Evolutionary conservation across 1,140 invertebrate species (phyloP).

Genomic region (Notospermus geniculatus): DNA sequence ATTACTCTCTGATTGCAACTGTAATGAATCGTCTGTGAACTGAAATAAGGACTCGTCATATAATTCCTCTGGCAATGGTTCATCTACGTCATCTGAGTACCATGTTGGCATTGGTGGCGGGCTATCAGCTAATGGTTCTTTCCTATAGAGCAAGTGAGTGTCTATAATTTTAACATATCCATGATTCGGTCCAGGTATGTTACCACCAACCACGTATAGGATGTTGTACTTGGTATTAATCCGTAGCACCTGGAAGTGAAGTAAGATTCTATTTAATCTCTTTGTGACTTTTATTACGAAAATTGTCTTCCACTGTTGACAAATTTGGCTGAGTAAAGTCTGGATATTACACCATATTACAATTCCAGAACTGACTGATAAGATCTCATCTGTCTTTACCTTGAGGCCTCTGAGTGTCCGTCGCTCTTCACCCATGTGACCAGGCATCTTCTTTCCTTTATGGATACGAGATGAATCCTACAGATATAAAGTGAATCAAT

Average conservation of each 20-base stretch:
- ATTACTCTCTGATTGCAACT: constrained; percentile 61
- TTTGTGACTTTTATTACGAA: too few species aligned
- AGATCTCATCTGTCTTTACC: constrained; percentile 56
- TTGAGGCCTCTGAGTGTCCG: constrained; percentile 70
- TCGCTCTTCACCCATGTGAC: constrained; percentile 86
- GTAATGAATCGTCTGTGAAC: constrained; percentile 69
- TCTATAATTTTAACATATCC: constrained; percentile 81
- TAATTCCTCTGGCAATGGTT: constrained; percentile 67
- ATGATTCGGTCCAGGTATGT: constrained; percentile 77
- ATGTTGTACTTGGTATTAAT: constrained; percentile 94
- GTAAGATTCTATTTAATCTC: constrained; percentile 9
- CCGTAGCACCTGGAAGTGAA: constrained; percentile 69
- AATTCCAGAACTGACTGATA: too few species aligned
- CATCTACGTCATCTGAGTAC: constrained; percentile 60
- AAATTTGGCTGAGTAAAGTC: too few species aligned
- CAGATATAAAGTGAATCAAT: too few species aligned
- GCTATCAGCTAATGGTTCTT: constrained; percentile 36
- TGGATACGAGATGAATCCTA: constrained; percentile 77
- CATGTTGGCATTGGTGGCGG: constrained; percentile 80
- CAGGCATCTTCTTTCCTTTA: constrained; percentile 95
- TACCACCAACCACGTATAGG: constrained; percentile 79
- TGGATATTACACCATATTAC: too few species aligned
- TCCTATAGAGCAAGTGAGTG: constrained; percentile 64
- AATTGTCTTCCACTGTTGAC: too few species aligned
- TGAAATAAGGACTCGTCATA: constrained; percentile 70